These are phyloP conservation scores for Camponotus vicinus DNA, from an alignment of 1,140 invertebrate species.

Conservation along the genomic window DNA sequence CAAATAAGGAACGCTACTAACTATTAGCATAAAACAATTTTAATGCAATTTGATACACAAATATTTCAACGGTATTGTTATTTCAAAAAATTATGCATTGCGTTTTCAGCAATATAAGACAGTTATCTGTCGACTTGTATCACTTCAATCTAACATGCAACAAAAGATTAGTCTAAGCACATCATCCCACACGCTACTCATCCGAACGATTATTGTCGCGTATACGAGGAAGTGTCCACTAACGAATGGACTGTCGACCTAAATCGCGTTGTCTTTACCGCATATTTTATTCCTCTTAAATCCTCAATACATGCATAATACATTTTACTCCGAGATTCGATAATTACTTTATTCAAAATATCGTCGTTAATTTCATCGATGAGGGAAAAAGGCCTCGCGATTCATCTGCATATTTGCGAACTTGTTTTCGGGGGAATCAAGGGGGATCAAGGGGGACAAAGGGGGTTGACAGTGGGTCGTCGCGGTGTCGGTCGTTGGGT, in stretches of 20 bases:
- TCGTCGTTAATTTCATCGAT: neutral
- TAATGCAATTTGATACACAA: too few relatives aligned
- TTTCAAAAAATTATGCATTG: neutral
- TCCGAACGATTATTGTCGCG: neutral
- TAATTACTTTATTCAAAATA: neutral
- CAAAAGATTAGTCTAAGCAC: conserved; percentile 27
- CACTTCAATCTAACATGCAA: conserved; percentile 5
- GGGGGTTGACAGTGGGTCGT: conserved; percentile 69
- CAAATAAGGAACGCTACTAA: too few relatives aligned
- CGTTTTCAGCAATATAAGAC: neutral
- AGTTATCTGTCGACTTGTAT: neutral
- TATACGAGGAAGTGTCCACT: conserved; percentile 61
- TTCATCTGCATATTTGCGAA: neutral
- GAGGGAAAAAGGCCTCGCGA: neutral
- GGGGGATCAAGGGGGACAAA: neutral
- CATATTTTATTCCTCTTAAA: neutral
- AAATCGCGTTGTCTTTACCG: conserved; percentile 58
- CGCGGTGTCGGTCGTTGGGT: conserved; percentile 74
- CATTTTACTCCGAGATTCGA: neutral
- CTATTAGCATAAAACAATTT: too few relatives aligned
- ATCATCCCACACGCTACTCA: conserved; percentile 34
- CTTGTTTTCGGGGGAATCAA: neutral
- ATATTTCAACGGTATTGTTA: neutral
- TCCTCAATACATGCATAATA: neutral
- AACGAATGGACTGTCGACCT: conserved; percentile 65